phyloP scores from a whole-genome alignment of 2,113 vertebrate species.

The Cryptotis parvus region DNA sequence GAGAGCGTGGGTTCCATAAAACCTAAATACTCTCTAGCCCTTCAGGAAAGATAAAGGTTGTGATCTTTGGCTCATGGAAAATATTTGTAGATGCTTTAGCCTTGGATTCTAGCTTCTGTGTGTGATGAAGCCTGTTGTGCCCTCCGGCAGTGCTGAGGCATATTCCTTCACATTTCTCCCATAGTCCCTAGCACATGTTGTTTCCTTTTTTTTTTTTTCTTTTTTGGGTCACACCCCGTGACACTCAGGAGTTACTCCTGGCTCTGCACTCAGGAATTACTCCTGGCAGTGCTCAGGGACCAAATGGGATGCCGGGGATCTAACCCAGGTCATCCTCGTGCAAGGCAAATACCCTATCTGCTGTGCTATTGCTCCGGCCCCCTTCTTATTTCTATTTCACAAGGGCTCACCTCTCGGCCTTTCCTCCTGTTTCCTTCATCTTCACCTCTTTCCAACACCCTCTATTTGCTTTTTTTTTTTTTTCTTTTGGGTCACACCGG shows the following conservation, averaged over 20 bases:
- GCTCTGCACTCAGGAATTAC: no score
- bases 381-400: no score
- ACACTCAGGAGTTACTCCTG: no score
- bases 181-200: not conserved
- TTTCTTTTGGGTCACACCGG: no score
- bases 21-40: not conserved
- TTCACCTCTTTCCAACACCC: conserved; percentile 16
- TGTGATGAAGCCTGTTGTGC: rapidly evolving
- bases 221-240: no score
- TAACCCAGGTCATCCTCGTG: no score
- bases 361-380: no score
- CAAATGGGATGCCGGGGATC: no score
- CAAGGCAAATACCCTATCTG: no score
- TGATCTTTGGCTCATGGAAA: not conserved
- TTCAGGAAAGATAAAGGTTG: not conserved
- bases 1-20: not conserved
- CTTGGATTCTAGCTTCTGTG: not conserved
- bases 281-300: no score
- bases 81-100: rapidly evolving
- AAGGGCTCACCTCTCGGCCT: not conserved
- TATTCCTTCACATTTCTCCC: not conserved
- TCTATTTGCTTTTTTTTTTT: conserved; percentile 39
- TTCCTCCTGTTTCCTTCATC: not conserved
- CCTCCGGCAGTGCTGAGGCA: not conserved
- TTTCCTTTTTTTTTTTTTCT: not conserved